Conservation (phyloP, 2,113 vertebrate genomes). For the Nothocercus nigrocapillus region DNA sequence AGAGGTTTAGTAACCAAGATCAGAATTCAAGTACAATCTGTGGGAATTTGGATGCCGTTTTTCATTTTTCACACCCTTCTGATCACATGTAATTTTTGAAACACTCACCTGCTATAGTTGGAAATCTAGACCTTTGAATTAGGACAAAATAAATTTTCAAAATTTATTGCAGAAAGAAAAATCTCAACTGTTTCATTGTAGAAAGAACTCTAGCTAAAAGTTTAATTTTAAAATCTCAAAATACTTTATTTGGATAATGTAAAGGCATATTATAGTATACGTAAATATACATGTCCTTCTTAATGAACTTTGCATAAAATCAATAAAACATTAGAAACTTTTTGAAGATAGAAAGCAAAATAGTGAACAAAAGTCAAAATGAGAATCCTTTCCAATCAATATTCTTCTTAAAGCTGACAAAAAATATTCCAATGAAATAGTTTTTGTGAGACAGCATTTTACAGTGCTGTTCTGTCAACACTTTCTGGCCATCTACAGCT, state of each 20-base stretch:
- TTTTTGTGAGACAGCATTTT: neutral
- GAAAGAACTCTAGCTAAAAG: neutral
- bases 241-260: neutral
- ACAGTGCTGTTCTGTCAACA: neutral
- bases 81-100: neutral
- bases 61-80: neutral
- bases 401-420: neutral
- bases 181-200: neutral
- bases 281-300: neutral
- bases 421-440: neutral
- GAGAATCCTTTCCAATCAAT: fast-evolving
- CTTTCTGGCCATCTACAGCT: neutral
- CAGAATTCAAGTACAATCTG: neutral
- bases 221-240: neutral
- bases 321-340: neutral
- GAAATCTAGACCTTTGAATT: neutral
- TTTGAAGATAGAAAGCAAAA: neutral
- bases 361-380: neutral
- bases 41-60: neutral
- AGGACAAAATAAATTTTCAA: neutral
- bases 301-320: neutral
- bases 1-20: neutral
- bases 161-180: neutral
- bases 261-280: neutral
- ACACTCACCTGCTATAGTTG: neutral